phyloP scores from a whole-genome alignment of 2,797 vertebrate species.

The Thamnophis elegans region DNA sequence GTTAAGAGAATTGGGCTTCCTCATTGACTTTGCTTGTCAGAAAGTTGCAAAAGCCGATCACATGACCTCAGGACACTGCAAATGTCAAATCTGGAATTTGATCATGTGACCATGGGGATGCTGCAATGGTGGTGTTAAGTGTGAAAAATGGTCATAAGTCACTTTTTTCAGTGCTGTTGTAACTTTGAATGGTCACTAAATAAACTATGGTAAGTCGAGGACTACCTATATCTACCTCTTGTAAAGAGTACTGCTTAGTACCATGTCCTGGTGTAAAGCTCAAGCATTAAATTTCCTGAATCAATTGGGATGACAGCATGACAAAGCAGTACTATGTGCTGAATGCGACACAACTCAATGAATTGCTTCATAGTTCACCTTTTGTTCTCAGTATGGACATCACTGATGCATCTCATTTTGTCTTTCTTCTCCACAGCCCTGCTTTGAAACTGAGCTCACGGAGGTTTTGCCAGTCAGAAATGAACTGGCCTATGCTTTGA shows the following conservation, averaged over 20 bases:
- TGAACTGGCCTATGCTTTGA: conserved; percentile 61
- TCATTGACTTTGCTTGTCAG: neutral
- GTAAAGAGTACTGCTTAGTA: neutral
- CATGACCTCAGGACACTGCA: neutral
- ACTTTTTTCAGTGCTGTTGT: neutral
- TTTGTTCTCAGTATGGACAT: neutral
- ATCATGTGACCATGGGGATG: neutral
- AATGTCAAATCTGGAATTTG: neutral
- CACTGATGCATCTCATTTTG: neutral
- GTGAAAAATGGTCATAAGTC: neutral
- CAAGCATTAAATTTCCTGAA: neutral
- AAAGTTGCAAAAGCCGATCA: neutral
- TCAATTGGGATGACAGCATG: neutral
- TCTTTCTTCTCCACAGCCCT: conserved; percentile 39
- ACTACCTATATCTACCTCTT: neutral
- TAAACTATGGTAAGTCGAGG: neutral
- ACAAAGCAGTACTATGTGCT: neutral
- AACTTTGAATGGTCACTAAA: neutral
- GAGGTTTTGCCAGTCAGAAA: conserved; percentile 59
- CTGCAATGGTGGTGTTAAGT: neutral
- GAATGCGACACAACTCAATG: neutral
- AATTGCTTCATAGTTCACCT: neutral
- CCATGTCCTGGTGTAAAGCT: neutral
- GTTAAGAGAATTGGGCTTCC: neutral
- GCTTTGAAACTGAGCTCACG: conserved; percentile 54